Percentiles rank a stretch among this genome's conserved stretches.
Conservation (phyloP, 2,113 vertebrate genomes). For the Clarias magur region DNA sequence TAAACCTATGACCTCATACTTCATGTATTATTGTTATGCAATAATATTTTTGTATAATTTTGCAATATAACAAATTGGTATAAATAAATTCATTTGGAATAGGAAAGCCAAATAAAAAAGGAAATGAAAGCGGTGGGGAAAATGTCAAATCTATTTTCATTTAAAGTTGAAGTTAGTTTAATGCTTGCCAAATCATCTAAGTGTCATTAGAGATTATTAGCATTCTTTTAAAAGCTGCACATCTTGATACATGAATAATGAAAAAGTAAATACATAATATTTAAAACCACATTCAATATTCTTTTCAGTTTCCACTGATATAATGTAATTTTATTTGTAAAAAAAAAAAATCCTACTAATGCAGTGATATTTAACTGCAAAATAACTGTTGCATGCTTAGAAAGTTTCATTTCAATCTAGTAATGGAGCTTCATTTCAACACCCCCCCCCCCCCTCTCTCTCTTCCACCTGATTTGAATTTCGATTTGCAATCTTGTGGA, state of each 20-base stretch:
- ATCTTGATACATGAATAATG: not conserved
- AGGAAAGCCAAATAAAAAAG: not conserved
- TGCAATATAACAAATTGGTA: not conserved
- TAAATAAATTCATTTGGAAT: not conserved
- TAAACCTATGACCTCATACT: not conserved
- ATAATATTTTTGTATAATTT: not conserved
- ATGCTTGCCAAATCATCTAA: too few species aligned
- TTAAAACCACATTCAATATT: not conserved
- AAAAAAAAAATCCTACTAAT: not conserved
- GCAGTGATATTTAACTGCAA: not conserved
- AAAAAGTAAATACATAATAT: not conserved
- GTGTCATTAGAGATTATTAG: too few species aligned
- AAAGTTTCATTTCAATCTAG: too few species aligned
- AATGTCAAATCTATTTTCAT: not conserved
- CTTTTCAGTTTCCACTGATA: not conserved
- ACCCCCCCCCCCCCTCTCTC: too few species aligned
- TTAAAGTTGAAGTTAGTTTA: too few species aligned
- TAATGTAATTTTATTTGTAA: not conserved
- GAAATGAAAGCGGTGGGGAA: not conserved
- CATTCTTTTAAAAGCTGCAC: not conserved
- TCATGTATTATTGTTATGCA: not conserved
- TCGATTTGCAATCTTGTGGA: not conserved
- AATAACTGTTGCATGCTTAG: not conserved
- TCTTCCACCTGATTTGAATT: slow-evolving; percentile 19
- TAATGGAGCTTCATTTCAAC: not conserved